A percentile compares a stretch with the other conserved stretches of the same genome.
Evolutionary conservation across 2,797 vertebrate species (phyloP).

Genomic region (Chaetophractus vellerosus): DNA sequence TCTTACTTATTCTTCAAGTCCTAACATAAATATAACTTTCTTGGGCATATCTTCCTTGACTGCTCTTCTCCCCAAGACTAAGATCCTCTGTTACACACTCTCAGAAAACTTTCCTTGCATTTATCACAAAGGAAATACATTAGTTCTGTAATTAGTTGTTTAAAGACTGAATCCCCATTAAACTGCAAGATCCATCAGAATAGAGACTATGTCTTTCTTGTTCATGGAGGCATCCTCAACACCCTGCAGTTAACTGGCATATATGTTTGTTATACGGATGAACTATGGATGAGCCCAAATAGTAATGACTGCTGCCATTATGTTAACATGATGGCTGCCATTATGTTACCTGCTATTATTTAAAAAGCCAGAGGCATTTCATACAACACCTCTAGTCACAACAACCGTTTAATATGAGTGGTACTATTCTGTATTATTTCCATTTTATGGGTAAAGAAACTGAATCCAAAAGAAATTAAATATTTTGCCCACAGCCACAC

Average conservation of each 20-base stretch:
- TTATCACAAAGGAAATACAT: constrained; percentile 14
- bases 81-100: neutral
- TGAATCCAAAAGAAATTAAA: neutral
- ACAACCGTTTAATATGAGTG: neutral
- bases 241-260: neutral
- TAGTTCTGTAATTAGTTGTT: neutral
- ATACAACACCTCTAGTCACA: neutral
- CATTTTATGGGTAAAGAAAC: constrained; percentile 40
- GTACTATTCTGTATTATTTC: neutral
- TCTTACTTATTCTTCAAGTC: constrained; percentile 31
- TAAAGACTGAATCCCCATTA: constrained; percentile 18
- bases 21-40: neutral
- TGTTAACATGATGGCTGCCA: neutral
- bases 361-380: constrained; percentile 19
- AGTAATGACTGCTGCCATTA: neutral
- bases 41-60: constrained; percentile 1
- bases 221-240: constrained; percentile 11
- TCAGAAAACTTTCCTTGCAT: constrained; percentile 21
- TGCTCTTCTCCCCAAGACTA: neutral
- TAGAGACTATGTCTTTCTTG: neutral
- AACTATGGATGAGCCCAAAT: neutral
- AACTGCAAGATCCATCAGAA: neutral
- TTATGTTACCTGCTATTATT: neutral
- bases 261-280: neutral
- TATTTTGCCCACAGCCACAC: neutral